Evolutionary conservation across 1,140 invertebrate genomes (phyloP).

Genomic region (Anthonomus grandis): DNA sequence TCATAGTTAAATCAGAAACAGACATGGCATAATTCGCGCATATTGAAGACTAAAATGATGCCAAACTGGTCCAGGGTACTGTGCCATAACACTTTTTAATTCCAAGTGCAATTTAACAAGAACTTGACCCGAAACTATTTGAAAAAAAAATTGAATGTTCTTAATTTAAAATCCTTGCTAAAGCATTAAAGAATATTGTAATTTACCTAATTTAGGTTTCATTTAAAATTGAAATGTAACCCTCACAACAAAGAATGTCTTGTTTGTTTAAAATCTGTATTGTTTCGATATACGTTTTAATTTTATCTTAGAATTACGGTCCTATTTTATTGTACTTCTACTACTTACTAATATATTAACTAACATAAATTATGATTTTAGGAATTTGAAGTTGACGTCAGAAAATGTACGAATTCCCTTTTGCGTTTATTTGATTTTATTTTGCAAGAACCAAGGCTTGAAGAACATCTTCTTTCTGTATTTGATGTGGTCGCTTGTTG

Average conservation of each 20-base stretch:
- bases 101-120: too few relatives aligned
- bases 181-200: not conserved
- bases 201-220: not conserved
- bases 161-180: too few relatives aligned
- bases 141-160: too few relatives aligned
- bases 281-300: not conserved
- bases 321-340: not conserved
- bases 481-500: conserved; percentile 26
- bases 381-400: conserved; percentile 29
- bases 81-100: too few relatives aligned
- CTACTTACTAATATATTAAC: not conserved
- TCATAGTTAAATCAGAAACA: too few relatives aligned
- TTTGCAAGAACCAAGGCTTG: conserved; percentile 18
- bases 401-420: conserved; percentile 23
- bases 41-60: too few relatives aligned
- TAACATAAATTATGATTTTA: conserved; percentile 11
- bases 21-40: too few relatives aligned
- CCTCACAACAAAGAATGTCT: not conserved
- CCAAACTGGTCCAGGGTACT: too few relatives aligned
- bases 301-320: not conserved
- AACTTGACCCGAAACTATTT: too few relatives aligned
- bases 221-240: not conserved
- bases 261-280: not conserved
- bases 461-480: conserved; percentile 15
- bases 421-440: conserved; percentile 25